Percentiles rank a stretch among this genome's conserved stretches.
phyloP scores from a whole-genome alignment of 2,888 invertebrate species.

The Bembecia ichneumoniformis region DNA sequence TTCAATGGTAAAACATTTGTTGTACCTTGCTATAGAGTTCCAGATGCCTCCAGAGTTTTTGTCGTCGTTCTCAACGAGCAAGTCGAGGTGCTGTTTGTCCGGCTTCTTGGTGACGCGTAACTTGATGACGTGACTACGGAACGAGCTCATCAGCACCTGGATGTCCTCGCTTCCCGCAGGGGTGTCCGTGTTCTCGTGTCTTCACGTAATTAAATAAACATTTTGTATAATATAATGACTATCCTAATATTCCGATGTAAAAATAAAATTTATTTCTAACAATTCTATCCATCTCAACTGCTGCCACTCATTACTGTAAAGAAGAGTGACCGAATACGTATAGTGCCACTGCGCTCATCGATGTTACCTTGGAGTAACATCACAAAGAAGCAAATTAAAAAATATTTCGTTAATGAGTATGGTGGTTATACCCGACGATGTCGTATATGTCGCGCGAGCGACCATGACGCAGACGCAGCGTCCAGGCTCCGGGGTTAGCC shows the following conservation, averaged over 20 bases:
- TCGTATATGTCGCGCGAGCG: conserved; percentile 96
- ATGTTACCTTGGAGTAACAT: no score
- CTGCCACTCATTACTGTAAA: no score
- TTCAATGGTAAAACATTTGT: background rate
- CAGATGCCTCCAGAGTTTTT: conserved; percentile 82
- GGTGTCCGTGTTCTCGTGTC: conserved; percentile 84
- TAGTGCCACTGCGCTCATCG: no score
- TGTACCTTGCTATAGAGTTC: conserved; percentile 93
- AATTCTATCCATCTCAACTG: no score
- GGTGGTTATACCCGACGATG: conserved; percentile 77
- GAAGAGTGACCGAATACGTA: no score
- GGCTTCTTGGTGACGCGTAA: conserved; percentile 92
- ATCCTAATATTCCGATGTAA: no score
- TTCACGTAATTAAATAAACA: conserved; percentile 24
- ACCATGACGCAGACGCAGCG: conserved; percentile 89
- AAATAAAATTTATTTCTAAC: no score
- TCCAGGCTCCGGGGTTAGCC: conserved; percentile 98
- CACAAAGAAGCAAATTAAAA: no score
- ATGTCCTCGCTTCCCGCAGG: conserved; percentile 79
- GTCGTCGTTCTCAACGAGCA: conserved; percentile 85
- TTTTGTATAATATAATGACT: no score
- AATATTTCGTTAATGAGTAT: no score
- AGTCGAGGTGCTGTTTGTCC: conserved; percentile 87
- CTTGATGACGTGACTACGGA: conserved; percentile 92
- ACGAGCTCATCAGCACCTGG: conserved; percentile 84